Evolutionary conservation across 2,888 invertebrate species (phyloP).

Genomic region (Dyspetes luteomarginatus): DNA sequence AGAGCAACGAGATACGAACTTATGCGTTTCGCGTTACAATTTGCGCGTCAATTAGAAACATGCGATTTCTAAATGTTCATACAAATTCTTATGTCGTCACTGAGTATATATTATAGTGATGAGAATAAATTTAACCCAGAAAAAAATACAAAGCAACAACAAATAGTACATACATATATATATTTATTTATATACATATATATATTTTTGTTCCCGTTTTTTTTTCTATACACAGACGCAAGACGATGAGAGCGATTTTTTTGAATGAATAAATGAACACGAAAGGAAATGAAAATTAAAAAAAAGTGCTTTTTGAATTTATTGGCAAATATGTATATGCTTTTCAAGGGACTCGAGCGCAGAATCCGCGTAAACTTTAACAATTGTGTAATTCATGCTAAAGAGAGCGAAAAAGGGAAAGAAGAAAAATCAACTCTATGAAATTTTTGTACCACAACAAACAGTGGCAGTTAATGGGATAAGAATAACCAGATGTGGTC

Average conservation of each 20-base stretch:
- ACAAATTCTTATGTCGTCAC: constrained; percentile 37
- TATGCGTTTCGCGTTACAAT: constrained; percentile 31
- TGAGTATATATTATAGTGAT: background rate
- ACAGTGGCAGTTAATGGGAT: constrained; percentile 61
- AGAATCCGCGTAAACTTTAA: constrained; percentile 29
- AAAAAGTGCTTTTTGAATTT: background rate
- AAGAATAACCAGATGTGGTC: constrained; percentile 22
- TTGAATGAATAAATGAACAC: background rate
- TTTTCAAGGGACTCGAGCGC: constrained; percentile 40
- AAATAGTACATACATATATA: constrained; percentile 39
- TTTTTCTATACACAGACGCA: constrained; percentile 28
- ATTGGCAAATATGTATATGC: constrained; percentile 13
- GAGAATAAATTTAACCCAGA: constrained; percentile 10
- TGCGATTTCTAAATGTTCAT: constrained; percentile 50
- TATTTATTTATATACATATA: background rate
- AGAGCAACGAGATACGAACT: constrained; percentile 50
- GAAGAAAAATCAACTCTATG: constrained; percentile 21
- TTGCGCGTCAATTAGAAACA: constrained; percentile 49
- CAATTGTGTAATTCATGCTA: constrained; percentile 48
- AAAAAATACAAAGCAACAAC: constrained; percentile 21
- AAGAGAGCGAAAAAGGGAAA: background rate
- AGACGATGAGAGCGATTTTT: background rate
- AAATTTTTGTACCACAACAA: constrained; percentile 42
- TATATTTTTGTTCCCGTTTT: constrained; percentile 22
- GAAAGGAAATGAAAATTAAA: background rate